A percentile compares a stretch with the other conserved stretches of the same genome.
These are phyloP conservation scores for Pseudomyrmex pallidus DNA, from an alignment of 1,140 invertebrate species.

Conservation along the genomic window DNA sequence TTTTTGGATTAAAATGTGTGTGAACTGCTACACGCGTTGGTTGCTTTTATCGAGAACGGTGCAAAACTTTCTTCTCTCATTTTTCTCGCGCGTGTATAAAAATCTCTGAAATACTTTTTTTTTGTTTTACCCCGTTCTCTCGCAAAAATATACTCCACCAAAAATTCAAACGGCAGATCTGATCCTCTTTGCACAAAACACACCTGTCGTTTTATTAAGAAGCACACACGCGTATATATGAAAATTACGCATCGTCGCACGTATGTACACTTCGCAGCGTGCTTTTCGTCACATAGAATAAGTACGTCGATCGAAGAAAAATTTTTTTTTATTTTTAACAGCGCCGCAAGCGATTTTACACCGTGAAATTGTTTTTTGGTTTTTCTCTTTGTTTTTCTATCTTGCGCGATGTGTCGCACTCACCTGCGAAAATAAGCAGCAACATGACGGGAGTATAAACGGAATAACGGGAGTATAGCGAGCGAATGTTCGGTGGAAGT, in stretches of 20 bases:
- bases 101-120: too few relatives aligned
- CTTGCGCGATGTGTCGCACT: slow-evolving; percentile 69
- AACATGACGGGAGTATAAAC: slow-evolving; percentile 83
- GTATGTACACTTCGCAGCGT: background rate
- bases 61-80: too few relatives aligned
- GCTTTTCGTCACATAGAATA: background rate
- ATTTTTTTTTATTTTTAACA: background rate
- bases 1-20: too few relatives aligned
- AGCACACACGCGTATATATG: too few relatives aligned
- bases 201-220: too few relatives aligned
- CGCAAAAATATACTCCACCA: too few relatives aligned
- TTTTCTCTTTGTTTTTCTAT: slow-evolving; percentile 24
- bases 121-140: too few relatives aligned
- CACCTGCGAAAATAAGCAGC: slow-evolving; percentile 83
- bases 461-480: slow-evolving; percentile 76
- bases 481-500: slow-evolving; percentile 82
- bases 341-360: slow-evolving; percentile 11
- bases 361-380: background rate
- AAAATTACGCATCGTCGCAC: slow-evolving; percentile 26
- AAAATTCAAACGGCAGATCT: too few relatives aligned
- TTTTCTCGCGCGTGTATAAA: too few relatives aligned
- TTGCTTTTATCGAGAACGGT: too few relatives aligned
- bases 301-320: background rate
- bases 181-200: too few relatives aligned
- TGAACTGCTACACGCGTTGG: too few relatives aligned